Percentiles rank a stretch among this genome's conserved stretches.
Evolutionary conservation across 2,797 vertebrate genomes (phyloP).

Genomic region (Malurus leucopterus): DNA sequence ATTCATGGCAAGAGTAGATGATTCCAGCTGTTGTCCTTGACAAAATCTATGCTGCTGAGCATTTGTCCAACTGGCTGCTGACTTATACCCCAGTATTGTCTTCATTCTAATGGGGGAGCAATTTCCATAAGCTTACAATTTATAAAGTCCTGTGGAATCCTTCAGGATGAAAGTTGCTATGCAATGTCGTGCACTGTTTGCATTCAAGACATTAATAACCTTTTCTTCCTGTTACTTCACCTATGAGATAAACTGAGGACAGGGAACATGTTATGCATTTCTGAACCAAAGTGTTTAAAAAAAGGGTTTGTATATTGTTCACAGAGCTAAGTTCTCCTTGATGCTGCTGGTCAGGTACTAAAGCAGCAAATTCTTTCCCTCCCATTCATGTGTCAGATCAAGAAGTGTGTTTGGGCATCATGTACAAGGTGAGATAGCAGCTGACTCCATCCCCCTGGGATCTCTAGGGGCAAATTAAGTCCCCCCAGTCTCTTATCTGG

Average conservation of each 20-base stretch:
- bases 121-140: constrained; percentile 32
- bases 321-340: neutral
- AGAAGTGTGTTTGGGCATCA: neutral
- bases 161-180: constrained; percentile 30
- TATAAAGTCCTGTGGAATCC: constrained; percentile 24
- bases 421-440: neutral
- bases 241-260: neutral
- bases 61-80: constrained; percentile 30
- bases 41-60: neutral
- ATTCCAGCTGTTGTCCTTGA: constrained; percentile 28
- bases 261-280: neutral
- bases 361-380: neutral
- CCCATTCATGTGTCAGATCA: neutral
- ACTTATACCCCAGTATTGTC: neutral
- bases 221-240: constrained; percentile 11
- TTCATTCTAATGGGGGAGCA: neutral
- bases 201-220: neutral
- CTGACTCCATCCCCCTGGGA: neutral
- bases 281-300: neutral
- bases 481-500: neutral
- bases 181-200: neutral
- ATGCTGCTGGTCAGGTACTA: neutral
- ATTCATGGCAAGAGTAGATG: neutral
- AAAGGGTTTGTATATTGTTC: neutral
- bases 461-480: neutral